Evolutionary conservation across 1,140 invertebrate genomes (phyloP), one percentile per base, ranked within the genome.

Genomic region (Trichonephila clavipes): DNA sequence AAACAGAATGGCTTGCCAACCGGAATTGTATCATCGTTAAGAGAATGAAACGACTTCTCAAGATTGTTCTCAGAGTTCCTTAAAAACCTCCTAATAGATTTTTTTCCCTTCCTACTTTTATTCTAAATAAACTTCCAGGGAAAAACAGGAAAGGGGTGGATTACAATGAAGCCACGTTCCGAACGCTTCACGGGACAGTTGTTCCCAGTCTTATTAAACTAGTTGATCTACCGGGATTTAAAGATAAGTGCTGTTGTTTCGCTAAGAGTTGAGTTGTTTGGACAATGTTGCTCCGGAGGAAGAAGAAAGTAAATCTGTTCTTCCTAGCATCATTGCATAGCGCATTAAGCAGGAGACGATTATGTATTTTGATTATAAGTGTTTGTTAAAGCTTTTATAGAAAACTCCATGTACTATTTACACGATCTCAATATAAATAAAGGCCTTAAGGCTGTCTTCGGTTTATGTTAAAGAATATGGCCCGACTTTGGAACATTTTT

Each of bases 161-260:
- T 64, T 64, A 69, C 21, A 8, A 24, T 18, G 10, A 28, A 69
- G 21, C 24, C 24, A 24, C 12, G 24, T 12, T 69, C 6, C 12
- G 66, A 6, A 14, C 66, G 12, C 12, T n/a, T 24, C 0, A 14
- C 58, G 58, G 58, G 34, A 16, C 8, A 87, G 24, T 87, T 87
- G 24, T 64, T 87, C 82, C 82, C 82, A 83, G 40, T 51, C 4
- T 58, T 83, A 62, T 87, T 64, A 87, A 87, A 87, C 85, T 87
- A 87, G 16, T 87, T 62, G 58, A 61, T 62, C 24, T 61, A 12
- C 10, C 5, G 85, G 85, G 40, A 28, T 87, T 87, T 28, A 62
- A 5, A n/a, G 85, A 62, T 87, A 87, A 34, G 16, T 62, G 85
- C 19, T 87, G 85, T 87, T 87, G 58, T 34, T 87, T 62, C 59